Base-by-base conservation (phyloP, 1,140 invertebrate species). In the Potamilus streckersoni region DNA sequence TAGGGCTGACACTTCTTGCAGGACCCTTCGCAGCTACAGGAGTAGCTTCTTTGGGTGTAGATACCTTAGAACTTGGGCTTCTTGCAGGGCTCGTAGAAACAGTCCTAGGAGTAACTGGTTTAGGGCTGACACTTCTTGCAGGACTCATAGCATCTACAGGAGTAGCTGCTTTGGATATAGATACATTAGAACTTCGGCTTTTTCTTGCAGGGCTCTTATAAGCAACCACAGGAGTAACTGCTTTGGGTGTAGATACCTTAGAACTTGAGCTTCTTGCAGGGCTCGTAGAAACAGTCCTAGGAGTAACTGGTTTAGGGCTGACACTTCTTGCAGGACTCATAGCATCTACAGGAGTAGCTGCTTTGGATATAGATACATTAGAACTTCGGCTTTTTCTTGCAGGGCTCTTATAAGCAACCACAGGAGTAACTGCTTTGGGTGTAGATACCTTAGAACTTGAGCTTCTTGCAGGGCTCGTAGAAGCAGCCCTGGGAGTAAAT, bases 391-490 rank as follows among this genome's bases (percentile, higher is more conserved):
- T 49, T 49, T 49, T 49, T 11, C 16, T 15, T 20, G 66, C 55
- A 49, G 38, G 38, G 11, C 6, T 49, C 13, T 55, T 13, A 59
- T 49, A 65, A 65, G 31, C 20, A 16, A 6, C 38, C 38, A 2
- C 6, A 4, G 38, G 38, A 49, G 38, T 49, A 49, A 1, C 6
- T 49, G 2, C 38, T 8, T 5, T 49, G 38, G 4, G 38, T 49
- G 38, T 5, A 49, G 38, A 49, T 49, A 1, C 38, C 38, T 49
- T 49, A 6, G 6, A 6, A 49, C 38, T 49, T 49, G 38, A 0
- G 38, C 38, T 65, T 27, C 61, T 69, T 60, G 76, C 62, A 8
- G 38, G 38, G 11, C 20, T 60, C 62, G 59, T 64, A 3, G 60
- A 16, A 55, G 31, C 14, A 15, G 15, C 3, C 38, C 38, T 49